These are phyloP conservation scores for Epinotia nisella DNA, from an alignment of 2,888 invertebrate genomes.

Conservation along the genomic window DNA sequence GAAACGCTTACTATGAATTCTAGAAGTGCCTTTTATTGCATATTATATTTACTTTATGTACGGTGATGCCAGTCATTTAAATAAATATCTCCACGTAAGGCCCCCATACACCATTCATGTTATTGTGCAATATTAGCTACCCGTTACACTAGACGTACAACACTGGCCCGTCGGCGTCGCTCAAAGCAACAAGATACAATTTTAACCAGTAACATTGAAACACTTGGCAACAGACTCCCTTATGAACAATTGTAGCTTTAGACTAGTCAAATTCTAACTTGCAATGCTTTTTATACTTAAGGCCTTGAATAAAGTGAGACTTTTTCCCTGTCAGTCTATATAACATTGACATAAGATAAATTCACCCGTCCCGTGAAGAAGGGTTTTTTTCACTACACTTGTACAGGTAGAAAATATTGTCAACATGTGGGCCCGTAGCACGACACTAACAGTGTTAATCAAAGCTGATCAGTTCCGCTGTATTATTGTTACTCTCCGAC, in stretches of 20 bases:
- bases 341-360: too few species aligned
- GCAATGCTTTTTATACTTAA: too few species aligned
- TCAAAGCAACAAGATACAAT: not conserved
- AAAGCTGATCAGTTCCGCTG: conserved; percentile 92
- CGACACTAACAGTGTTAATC: conserved; percentile 82
- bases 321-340: too few species aligned
- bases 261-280: not conserved
- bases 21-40: conserved; percentile 39
- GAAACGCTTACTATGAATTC: conserved; percentile 41
- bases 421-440: conserved; percentile 46
- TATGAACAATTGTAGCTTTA: not conserved
- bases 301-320: too few species aligned
- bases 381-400: too few species aligned
- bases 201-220: not conserved
- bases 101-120: not conserved
- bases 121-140: conserved; percentile 7
- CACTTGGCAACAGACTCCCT: not conserved
- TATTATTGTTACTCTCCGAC: conserved; percentile 80
- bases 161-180: not conserved
- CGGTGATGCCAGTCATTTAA: conserved; percentile 61
- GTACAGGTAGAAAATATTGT: not conserved
- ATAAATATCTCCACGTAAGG: conserved; percentile 54
- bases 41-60: conserved; percentile 33
- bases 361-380: too few species aligned
- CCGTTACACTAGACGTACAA: not conserved